phyloP scores from a whole-genome alignment of 2,113 vertebrate genomes.

The Axis porcinus region DNA sequence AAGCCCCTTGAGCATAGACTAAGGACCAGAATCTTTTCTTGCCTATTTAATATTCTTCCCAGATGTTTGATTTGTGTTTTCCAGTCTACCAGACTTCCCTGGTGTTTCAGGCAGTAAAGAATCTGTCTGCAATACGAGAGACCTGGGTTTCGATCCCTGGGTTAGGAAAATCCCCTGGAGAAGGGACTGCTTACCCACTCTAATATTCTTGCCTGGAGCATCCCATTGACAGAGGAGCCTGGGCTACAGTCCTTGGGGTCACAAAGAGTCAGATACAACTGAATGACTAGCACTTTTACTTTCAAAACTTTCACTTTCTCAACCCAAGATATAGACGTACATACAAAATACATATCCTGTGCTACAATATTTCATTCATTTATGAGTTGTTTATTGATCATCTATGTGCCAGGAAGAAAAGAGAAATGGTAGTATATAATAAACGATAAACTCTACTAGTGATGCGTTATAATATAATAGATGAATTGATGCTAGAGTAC shows the following conservation, averaged over 20 bases:
- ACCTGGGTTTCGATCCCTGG: background rate
- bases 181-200: rapidly evolving
- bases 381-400: background rate
- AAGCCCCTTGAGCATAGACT: background rate
- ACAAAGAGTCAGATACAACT: background rate
- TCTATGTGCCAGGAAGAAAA: background rate
- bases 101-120: background rate
- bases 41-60: background rate
- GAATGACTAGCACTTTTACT: background rate
- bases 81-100: background rate
- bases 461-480: background rate
- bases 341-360: background rate
- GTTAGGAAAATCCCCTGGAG: background rate
- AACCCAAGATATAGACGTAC: background rate
- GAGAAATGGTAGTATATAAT: background rate
- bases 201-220: background rate
- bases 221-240: background rate
- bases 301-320: background rate
- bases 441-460: rapidly evolving
- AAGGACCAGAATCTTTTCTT: background rate
- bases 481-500: background rate
- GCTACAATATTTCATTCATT: background rate
- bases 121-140: background rate
- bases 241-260: background rate
- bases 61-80: background rate